Evolutionary conservation across 2,888 invertebrate species (phyloP).

Genomic region (Liposcelis brunnea): DNA sequence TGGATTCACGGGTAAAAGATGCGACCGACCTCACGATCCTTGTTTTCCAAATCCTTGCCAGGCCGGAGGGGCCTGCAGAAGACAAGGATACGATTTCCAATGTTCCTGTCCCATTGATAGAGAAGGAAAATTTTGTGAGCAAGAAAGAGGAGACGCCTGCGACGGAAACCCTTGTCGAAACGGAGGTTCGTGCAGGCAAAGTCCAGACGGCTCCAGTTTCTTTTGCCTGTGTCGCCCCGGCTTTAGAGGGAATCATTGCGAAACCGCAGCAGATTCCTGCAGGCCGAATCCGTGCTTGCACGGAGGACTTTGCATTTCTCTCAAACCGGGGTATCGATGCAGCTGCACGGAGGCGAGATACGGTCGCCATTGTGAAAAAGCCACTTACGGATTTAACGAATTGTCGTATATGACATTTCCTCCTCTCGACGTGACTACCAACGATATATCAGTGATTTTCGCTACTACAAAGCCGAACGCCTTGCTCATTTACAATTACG

Average conservation of each 20-base stretch:
- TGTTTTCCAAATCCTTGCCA: constrained; percentile 80
- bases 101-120: constrained; percentile 63
- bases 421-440: constrained; percentile 69
- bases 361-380: constrained; percentile 79
- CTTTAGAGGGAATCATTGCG: constrained; percentile 80
- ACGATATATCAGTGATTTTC: constrained; percentile 80
- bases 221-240: constrained; percentile 85
- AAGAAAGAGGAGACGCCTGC: constrained; percentile 70
- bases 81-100: constrained; percentile 66
- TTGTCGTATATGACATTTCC: constrained; percentile 81
- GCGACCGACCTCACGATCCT: constrained; percentile 77
- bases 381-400: constrained; percentile 76
- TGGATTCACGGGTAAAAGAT: constrained; percentile 66
- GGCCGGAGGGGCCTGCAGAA: constrained; percentile 65
- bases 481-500: constrained; percentile 80
- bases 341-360: constrained; percentile 77
- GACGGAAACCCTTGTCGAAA: constrained; percentile 75
- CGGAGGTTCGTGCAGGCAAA: constrained; percentile 80
- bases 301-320: constrained; percentile 72
- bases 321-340: constrained; percentile 65
- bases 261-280: constrained; percentile 75
- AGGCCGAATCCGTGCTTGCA: constrained; percentile 83
- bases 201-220: constrained; percentile 72
- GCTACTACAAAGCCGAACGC: constrained; percentile 77
- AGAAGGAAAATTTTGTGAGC: constrained; percentile 70